These are phyloP conservation scores for Halyomorpha halys DNA, from an alignment of 1,140 invertebrate genomes.

Conservation along the genomic window DNA sequence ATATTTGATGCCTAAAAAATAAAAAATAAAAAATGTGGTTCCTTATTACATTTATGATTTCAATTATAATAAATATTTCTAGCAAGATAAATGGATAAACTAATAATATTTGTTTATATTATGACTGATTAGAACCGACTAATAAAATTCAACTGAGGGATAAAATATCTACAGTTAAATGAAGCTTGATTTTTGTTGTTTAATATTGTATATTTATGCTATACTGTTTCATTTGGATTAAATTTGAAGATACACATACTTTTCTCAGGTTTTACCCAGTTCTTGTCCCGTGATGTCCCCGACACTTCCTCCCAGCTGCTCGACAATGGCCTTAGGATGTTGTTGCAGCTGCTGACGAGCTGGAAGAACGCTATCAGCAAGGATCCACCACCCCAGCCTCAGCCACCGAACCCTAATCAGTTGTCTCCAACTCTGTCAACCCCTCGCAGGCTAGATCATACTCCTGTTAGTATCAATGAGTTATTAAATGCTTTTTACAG, in stretches of 20 bases:
- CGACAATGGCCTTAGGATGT: slow-evolving; percentile 87
- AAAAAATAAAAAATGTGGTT: too few species aligned
- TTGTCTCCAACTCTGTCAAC: slow-evolving; percentile 21
- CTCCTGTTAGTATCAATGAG: slow-evolving; percentile 5
- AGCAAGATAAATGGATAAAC: too few species aligned
- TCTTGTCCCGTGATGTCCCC: slow-evolving; percentile 82
- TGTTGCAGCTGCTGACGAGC: slow-evolving; percentile 81
- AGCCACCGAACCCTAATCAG: slow-evolving; percentile 1
- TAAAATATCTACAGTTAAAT: too few species aligned
- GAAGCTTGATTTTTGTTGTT: too few species aligned
- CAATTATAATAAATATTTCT: too few species aligned
- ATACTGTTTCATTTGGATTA: too few species aligned
- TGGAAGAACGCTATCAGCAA: slow-evolving; percentile 72
- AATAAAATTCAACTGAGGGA: too few species aligned
- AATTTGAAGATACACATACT: background rate
- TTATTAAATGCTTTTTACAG: background rate
- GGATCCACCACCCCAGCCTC: slow-evolving; percentile 16
- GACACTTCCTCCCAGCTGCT: slow-evolving; percentile 81
- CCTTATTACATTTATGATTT: too few species aligned
- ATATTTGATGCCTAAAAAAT: too few species aligned
- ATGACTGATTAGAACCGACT: too few species aligned
- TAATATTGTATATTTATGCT: too few species aligned
- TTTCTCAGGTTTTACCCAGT: slow-evolving; percentile 77
- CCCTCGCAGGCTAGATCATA: slow-evolving; percentile 5
- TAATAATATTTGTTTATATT: too few species aligned